Conservation (phyloP, 2,113 vertebrate genomes). For the Macaca mulatta region DNA sequence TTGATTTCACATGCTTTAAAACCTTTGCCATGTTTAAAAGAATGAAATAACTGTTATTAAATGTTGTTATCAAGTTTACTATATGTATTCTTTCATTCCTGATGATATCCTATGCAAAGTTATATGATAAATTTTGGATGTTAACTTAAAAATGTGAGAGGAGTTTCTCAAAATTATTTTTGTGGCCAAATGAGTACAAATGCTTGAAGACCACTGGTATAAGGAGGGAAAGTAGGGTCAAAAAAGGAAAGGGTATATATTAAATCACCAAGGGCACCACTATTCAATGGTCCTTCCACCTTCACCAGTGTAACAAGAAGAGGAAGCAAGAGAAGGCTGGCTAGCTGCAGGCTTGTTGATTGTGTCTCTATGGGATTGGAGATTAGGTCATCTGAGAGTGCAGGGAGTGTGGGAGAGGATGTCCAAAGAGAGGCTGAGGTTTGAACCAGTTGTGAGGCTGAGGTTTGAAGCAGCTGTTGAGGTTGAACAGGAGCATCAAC, state of each 20-base stretch:
- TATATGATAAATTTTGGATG: background rate
- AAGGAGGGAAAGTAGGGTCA: background rate
- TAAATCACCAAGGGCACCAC: background rate
- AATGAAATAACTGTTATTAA: slow-evolving; percentile 34
- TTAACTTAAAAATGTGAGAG: background rate
- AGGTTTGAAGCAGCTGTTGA: background rate
- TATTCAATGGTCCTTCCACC: background rate
- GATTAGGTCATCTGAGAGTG: background rate
- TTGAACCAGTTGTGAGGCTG: background rate
- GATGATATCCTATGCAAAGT: background rate
- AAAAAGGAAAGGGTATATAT: background rate
- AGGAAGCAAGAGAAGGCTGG: background rate
- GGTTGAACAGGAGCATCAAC: background rate
- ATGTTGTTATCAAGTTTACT: background rate
- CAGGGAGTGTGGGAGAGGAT: background rate
- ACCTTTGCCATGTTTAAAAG: background rate
- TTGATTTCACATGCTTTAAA: slow-evolving; percentile 24
- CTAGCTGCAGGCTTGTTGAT: background rate
- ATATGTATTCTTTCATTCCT: background rate
- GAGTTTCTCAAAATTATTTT: background rate
- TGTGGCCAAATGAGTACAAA: background rate
- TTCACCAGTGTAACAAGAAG: background rate
- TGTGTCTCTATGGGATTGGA: background rate
- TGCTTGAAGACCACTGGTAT: background rate
- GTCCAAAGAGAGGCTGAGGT: background rate